A percentile compares a stretch with the other conserved stretches of the same genome.
These are phyloP conservation scores for Acanthurus leucopareius DNA, from an alignment of 2,797 vertebrate genomes.

Conservation along the genomic window DNA sequence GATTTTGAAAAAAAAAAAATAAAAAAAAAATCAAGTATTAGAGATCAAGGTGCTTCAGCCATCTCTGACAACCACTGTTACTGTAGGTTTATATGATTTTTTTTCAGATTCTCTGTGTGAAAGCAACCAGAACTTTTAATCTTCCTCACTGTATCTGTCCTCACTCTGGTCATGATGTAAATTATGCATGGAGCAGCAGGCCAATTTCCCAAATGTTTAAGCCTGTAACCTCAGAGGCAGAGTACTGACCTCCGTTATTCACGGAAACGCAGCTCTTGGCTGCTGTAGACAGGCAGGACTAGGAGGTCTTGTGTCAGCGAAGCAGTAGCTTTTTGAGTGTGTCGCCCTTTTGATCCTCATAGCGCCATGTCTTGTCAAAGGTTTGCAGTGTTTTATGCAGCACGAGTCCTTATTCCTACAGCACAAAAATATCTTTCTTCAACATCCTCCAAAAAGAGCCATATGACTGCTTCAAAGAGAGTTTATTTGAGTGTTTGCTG, in stretches of 20 bases:
- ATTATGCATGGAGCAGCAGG: constrained; percentile 72
- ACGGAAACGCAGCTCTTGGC: constrained; percentile 39
- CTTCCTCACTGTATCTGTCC: constrained; percentile 63
- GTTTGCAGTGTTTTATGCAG: constrained; percentile 17
- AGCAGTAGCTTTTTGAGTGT: not conserved
- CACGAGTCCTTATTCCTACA: not conserved
- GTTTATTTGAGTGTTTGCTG: not conserved
- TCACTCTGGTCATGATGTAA: constrained; percentile 52
- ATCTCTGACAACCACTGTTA: constrained; percentile 71
- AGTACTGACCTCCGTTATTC: constrained; percentile 52
- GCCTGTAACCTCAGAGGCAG: constrained; percentile 63
- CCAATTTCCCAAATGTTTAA: constrained; percentile 75
- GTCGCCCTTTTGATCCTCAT: constrained; percentile 16
- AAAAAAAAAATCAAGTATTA: constrained; percentile 64
- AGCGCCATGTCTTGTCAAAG: constrained; percentile 20
- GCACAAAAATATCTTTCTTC: not conserved
- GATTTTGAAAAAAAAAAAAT: constrained; percentile 58
- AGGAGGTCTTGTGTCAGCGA: not conserved
- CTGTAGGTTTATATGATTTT: constrained; percentile 37
- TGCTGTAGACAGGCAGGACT: constrained; percentile 38
- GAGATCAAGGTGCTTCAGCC: constrained; percentile 77
- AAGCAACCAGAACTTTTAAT: constrained; percentile 66
- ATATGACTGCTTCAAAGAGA: not conserved
- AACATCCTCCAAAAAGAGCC: not conserved
- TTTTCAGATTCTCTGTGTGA: constrained; percentile 32